A percentile compares a stretch with the other conserved stretches of the same genome.
Conservation (phyloP, 2,888 invertebrate species). For the Tribolium freemani region DNA sequence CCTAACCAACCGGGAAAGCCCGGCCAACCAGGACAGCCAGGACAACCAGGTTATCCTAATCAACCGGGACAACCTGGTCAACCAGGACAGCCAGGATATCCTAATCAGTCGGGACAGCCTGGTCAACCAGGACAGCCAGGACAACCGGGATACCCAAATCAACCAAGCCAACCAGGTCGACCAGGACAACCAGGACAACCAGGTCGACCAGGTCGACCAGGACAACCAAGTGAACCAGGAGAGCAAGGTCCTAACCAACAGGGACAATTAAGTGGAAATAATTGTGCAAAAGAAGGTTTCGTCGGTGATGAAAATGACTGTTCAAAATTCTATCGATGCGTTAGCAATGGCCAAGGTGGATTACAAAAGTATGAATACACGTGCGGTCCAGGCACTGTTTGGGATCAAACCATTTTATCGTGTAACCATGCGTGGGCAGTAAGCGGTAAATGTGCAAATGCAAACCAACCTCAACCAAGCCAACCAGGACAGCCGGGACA, state of each 20-base stretch:
- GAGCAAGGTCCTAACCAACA: conserved; percentile 28
- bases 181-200: conserved; percentile 36
- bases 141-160: conserved; percentile 39
- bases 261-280: conserved; percentile 43
- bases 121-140: conserved; percentile 40
- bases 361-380: conserved; percentile 79
- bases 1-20: conserved; percentile 40
- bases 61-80: conserved; percentile 1
- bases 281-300: conserved; percentile 79
- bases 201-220: conserved; percentile 24
- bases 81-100: conserved; percentile 9
- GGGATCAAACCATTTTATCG: conserved; percentile 78
- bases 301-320: conserved; percentile 79
- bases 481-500: conserved; percentile 51
- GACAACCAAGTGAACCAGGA: conserved; percentile 14
- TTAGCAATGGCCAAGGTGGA: conserved; percentile 73
- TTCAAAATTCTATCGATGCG: conserved; percentile 84
- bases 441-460: conserved; percentile 52
- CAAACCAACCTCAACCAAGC: conserved; percentile 44
- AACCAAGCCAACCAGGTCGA: conserved; percentile 37
- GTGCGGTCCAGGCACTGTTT: conserved; percentile 83
- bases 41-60: background rate
- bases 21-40: conserved; percentile 23
- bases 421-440: conserved; percentile 82
- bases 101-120: conserved; percentile 11